Evolutionary conservation across 2,888 invertebrate genomes (phyloP).

Genomic region (Calephelis perditalis): DNA sequence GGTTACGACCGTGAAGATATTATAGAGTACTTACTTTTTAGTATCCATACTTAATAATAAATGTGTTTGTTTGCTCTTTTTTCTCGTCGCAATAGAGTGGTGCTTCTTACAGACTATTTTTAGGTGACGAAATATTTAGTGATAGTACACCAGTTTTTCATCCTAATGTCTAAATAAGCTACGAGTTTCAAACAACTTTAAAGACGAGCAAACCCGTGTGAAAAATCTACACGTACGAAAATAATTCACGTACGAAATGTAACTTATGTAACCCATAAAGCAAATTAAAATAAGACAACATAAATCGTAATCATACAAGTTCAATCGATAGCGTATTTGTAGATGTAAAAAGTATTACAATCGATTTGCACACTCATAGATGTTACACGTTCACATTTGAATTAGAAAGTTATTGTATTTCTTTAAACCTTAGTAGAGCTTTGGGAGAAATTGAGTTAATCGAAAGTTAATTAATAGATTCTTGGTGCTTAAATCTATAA

Average conservation of each 20-base stretch:
- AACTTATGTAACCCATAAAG: neutral
- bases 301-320: conserved; percentile 21
- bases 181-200: neutral
- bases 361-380: conserved; percentile 34
- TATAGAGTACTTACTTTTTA: too few relatives aligned
- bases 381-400: conserved; percentile 30
- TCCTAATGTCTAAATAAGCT: too few relatives aligned
- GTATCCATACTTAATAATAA: too few relatives aligned
- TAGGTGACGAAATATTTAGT: too few relatives aligned
- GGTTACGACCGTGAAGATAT: too few relatives aligned
- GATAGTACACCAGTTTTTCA: too few relatives aligned
- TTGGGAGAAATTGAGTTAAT: conserved; percentile 15
- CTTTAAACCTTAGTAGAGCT: conserved; percentile 4
- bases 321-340: conserved; percentile 35
- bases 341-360: conserved; percentile 39
- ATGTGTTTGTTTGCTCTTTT: too few relatives aligned
- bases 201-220: neutral
- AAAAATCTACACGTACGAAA: too few relatives aligned
- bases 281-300: neutral
- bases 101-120: too few relatives aligned
- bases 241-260: neutral
- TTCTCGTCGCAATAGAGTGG: too few relatives aligned
- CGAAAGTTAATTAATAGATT: conserved; percentile 13
- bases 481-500: too few relatives aligned
- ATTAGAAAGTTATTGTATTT: conserved; percentile 36